These are phyloP conservation scores for Drosophila pseudotakahashii DNA, from an alignment of 2,888 invertebrate genomes.

Conservation along the genomic window DNA sequence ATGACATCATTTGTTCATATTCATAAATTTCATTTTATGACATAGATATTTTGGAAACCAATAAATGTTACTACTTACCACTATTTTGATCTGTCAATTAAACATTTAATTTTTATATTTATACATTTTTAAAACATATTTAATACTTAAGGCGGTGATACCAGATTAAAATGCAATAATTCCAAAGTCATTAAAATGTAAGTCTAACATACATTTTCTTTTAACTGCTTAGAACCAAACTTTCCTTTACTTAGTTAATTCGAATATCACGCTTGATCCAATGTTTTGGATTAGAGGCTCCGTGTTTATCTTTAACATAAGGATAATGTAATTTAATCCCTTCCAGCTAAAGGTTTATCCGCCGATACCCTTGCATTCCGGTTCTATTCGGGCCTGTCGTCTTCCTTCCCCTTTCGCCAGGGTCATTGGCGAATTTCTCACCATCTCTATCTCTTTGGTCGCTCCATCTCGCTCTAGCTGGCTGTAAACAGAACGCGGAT, in stretches of 20 bases:
- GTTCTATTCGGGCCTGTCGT: slow-evolving; percentile 8
- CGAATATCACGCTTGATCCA: slow-evolving; percentile 27
- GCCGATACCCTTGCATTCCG: slow-evolving; percentile 1
- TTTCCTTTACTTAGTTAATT: slow-evolving; percentile 11
- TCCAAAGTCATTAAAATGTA: no score
- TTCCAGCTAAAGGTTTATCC: slow-evolving; percentile 76
- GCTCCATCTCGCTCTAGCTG: slow-evolving; percentile 42
- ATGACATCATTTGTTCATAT: not conserved
- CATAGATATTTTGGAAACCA: not conserved
- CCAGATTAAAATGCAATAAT: no score
- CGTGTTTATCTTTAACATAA: slow-evolving; percentile 83
- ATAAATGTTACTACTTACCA: not conserved
- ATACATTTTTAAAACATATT: no score
- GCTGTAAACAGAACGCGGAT: slow-evolving; percentile 61
- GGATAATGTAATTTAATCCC: slow-evolving; percentile 81
- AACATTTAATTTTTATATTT: not conserved
- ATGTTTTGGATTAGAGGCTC: slow-evolving; percentile 41
- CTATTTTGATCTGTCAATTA: not conserved
- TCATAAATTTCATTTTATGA: not conserved
- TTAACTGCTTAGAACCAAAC: not conserved
- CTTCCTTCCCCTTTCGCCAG: slow-evolving; percentile 35
- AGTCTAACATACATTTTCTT: no score
- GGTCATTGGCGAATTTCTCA: slow-evolving; percentile 64
- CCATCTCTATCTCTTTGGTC: not conserved
- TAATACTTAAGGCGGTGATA: no score